Conservation (phyloP, 1,140 invertebrate species). For the Sarcophaga bullata region DNA sequence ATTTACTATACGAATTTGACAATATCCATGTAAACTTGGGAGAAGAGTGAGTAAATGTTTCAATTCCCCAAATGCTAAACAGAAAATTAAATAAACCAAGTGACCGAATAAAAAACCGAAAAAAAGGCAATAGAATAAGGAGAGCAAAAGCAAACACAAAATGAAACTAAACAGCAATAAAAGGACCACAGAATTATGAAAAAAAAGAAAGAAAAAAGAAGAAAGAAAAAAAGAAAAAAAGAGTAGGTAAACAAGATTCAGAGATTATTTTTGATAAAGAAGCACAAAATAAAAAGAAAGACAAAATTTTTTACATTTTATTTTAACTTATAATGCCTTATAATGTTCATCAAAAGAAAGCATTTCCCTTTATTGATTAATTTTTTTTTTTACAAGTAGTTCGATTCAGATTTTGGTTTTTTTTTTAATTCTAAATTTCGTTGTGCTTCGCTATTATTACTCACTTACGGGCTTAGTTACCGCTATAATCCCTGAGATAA, state of each 20-base stretch:
- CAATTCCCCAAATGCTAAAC: neutral
- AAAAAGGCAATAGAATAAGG: neutral
- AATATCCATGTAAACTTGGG: neutral
- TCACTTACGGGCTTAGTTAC: too few species aligned
- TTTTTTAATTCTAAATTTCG: too few species aligned
- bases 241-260: neutral
- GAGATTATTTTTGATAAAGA: neutral
- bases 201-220: neutral
- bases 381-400: too few species aligned
- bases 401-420: too few species aligned
- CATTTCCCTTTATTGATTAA: too few species aligned
- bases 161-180: conserved; percentile 9
- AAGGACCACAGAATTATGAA: neutral
- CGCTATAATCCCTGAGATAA: too few species aligned
- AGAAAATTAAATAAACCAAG: conserved; percentile 11
- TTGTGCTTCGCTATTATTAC: too few species aligned
- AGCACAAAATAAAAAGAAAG: neutral
- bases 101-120: neutral
- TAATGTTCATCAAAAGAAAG: too few species aligned
- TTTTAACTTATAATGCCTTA: too few species aligned
- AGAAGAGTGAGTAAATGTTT: neutral
- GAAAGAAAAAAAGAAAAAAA: neutral
- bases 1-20: neutral
- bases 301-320: too few species aligned
- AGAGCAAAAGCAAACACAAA: neutral